Base-by-base conservation (phyloP, 2,113 vertebrate genomes). In the Platysteira castanea region DNA sequence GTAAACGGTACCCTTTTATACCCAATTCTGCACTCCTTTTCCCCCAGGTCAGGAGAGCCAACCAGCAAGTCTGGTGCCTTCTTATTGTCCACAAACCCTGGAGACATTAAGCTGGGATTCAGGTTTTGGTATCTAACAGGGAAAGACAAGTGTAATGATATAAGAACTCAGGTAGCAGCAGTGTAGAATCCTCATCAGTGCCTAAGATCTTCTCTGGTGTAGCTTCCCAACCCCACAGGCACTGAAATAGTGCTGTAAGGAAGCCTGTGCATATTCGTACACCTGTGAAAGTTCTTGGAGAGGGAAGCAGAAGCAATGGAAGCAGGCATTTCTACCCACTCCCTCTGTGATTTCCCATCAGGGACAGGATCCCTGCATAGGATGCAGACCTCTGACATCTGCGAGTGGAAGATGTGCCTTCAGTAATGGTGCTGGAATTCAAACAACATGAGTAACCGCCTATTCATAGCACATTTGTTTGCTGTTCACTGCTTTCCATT, bases 51-150 rank as follows among this genome's bases (percentile, higher is more conserved):
- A 20, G 80, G 56, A 56, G 84, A 73, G 18, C 41, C 86, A 39
- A 94, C 90, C 44, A 95, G 68, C 59, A 97, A 13, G 77, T 97
- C 95, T 27, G 81, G 89, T 81, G 78, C 79, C 30, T 85, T 85
- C 94, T 97, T 94, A 28, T 84, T 97, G 95, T 95, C 94, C 60
- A 57, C 77, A 15, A 39, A 87, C 18, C 94, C 95, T 83, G 93
- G 74, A 63, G 95, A 91, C 64, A 95, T 96, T 64, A 67, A 53
- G 2, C n/a, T 96, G 93, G 95, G 94, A 69, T 95, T 97, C 78
- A 97, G 64, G 33, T 96, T 95, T 49, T 95, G 82, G 64, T 96
- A 93, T 84, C 95, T 96, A 73, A 41, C 20, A 24, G 52, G 67
- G 81, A 63, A 77, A 80, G 28, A 77, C 2, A 27, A 20, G 53